phyloP scores from a whole-genome alignment of 2,888 invertebrate species.

The Brachyopa scutellaris region DNA sequence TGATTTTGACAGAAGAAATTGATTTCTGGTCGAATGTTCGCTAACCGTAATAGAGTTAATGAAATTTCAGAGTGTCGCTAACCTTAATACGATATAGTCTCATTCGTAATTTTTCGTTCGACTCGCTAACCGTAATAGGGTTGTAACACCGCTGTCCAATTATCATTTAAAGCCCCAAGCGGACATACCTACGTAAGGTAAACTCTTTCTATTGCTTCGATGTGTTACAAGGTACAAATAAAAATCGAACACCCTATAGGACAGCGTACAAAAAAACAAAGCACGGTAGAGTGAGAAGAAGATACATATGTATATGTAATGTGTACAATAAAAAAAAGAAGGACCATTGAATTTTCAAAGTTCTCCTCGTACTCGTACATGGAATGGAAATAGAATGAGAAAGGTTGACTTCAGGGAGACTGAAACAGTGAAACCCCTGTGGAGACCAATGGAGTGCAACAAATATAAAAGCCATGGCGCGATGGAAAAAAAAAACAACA shows the following conservation, averaged over 20 bases:
- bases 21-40: too few relatives aligned
- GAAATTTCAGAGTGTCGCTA: too few relatives aligned
- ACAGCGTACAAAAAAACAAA: neutral
- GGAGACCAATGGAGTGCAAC: slow-evolving; percentile 58
- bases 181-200: too few relatives aligned
- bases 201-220: neutral
- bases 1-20: too few relatives aligned
- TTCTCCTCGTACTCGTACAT: neutral
- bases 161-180: too few relatives aligned
- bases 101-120: too few relatives aligned
- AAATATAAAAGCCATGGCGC: slow-evolving; percentile 23
- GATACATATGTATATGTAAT: too few relatives aligned
- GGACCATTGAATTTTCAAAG: slow-evolving; percentile 29
- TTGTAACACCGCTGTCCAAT: too few relatives aligned
- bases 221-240: neutral
- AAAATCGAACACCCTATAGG: neutral
- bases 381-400: slow-evolving; percentile 36
- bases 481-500: too few relatives aligned
- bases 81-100: too few relatives aligned
- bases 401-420: slow-evolving; percentile 24
- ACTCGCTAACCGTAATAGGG: too few relatives aligned
- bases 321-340: neutral
- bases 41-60: too few relatives aligned
- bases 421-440: slow-evolving; percentile 39
- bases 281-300: neutral